Base-by-base conservation (phyloP, 2,888 invertebrate species). In the Tupiocoris notatus region DNA sequence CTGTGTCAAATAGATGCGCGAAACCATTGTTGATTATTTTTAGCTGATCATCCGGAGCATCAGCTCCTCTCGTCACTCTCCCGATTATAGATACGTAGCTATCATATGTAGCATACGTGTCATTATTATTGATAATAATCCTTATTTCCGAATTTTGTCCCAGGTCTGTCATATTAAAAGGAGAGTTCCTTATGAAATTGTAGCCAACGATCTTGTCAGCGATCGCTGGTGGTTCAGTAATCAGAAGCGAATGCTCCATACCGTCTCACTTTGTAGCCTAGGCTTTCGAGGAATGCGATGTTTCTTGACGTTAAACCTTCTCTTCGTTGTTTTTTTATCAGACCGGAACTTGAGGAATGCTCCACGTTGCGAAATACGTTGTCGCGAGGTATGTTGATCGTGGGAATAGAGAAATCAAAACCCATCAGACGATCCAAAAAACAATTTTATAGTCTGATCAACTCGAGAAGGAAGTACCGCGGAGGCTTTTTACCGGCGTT, bases 1-100 rank as follows among this genome's bases (percentile, higher is more conserved):
- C 20, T 16, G 39, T 17, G 20, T 65, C 65, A 65, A 39, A 65
- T 17, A 65, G 18, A n/a, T 65, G 65, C 2, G 65, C 39, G 25
- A 39, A 39, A 16, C 17, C 39, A 3, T 39, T 65, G 1, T 65
- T 39, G 9, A 65, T 65, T n/a, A 63, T 24, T 63, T 63, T 63
- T n/a, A n/a, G n/a, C n/a, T n/a, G n/a, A n/a, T n/a, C n/a, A n/a
- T n/a, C n/a, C n/a, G n/a, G n/a, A n/a, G n/a, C n/a, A n/a, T n/a
- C n/a, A n/a, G n/a, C n/a, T n/a, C n/a, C n/a, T n/a, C n/a, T n/a
- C n/a, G n/a, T n/a, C n/a, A 54, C 54, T 16, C 54, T 7, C 12
- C 54, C 54, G 12, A 54, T 54, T 54, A 54, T 9, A 16, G 54
- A 54, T 54, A 54, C 7, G 12, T 54, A 54, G 12, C 54, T 16